Evolutionary conservation across 1,140 invertebrate genomes (phyloP).

Genomic region (Eumaeus atala): DNA sequence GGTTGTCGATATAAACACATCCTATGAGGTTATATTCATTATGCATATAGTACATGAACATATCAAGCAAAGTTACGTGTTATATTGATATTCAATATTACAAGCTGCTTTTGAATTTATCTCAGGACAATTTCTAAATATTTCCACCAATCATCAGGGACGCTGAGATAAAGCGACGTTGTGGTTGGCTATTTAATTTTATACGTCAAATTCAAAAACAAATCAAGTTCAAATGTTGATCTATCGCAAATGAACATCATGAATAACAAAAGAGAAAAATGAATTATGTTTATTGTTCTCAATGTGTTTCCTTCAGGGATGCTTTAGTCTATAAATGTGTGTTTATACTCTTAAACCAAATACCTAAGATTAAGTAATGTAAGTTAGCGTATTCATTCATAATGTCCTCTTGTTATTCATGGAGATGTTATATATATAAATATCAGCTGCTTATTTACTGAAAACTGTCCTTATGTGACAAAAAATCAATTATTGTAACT

Average conservation of each 20-base stretch:
- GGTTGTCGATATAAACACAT: conserved; percentile 45
- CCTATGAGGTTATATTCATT: conserved; percentile 48
- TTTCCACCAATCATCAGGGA: not conserved
- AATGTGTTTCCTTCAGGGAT: no score
- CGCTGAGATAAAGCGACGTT: not conserved
- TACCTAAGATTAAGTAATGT: not conserved
- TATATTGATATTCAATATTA: conserved; percentile 28
- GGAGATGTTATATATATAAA: no score
- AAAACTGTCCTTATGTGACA: conserved; percentile 13
- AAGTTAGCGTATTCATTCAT: conserved; percentile 1
- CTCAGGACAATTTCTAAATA: not conserved
- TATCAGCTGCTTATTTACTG: not conserved
- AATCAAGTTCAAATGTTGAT: not conserved
- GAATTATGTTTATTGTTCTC: no score
- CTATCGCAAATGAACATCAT: no score
- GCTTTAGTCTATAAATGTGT: no score
- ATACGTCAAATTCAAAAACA: not conserved
- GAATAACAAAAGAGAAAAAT: no score
- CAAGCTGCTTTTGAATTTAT: conserved; percentile 16
- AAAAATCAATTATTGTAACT: conserved; percentile 47
- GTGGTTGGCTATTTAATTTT: conserved; percentile 6
- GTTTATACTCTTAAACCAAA: no score
- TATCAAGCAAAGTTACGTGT: conserved; percentile 48
- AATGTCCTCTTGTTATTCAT: conserved; percentile 1
- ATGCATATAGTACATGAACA: conserved; percentile 66